Percentiles rank a stretch among this genome's conserved stretches.
phyloP scores from a whole-genome alignment of 2,888 invertebrate species.

The Ormyrus labotus region DNA sequence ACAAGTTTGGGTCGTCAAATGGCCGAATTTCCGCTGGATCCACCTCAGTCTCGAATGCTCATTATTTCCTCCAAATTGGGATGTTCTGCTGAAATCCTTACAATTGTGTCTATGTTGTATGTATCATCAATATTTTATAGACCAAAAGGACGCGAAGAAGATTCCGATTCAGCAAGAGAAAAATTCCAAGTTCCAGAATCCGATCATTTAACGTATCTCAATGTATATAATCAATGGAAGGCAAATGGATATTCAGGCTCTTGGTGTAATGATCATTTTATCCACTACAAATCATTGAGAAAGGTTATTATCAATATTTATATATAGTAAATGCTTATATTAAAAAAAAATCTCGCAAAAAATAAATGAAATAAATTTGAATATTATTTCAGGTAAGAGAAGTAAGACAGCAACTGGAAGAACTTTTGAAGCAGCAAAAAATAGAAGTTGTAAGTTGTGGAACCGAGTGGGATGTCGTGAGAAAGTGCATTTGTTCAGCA shows the following conservation, averaged over 20 bases:
- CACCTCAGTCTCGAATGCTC: slow-evolving; percentile 98
- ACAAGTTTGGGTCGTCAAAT: slow-evolving; percentile 96
- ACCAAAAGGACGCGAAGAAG: slow-evolving; percentile 98
- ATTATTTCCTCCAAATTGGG: slow-evolving; percentile 96
- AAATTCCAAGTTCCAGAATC: slow-evolving; percentile 99
- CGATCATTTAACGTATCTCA: slow-evolving; percentile 96
- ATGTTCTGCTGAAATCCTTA: slow-evolving; percentile 95
- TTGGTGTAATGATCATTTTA: no score
- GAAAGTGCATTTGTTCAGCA: slow-evolving; percentile 99
- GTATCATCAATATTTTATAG: slow-evolving; percentile 99
- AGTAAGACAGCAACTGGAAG: slow-evolving; percentile 96
- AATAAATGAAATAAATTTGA: neutral
- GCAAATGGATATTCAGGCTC: no score
- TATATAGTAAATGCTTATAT: no score
- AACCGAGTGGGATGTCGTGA: slow-evolving; percentile 97
- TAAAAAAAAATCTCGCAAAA: neutral
- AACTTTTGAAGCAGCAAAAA: slow-evolving; percentile 96
- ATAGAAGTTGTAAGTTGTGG: slow-evolving; percentile 94
- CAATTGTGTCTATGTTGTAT: slow-evolving; percentile 98
- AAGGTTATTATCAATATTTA: no score
- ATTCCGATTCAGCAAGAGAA: slow-evolving; percentile 96
- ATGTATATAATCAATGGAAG: slow-evolving; percentile 99
- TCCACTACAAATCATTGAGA: no score
- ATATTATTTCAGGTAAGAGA: slow-evolving; percentile 83
- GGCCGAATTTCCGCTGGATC: slow-evolving; percentile 99